Evolutionary conservation across 2,797 vertebrate genomes (phyloP).

Genomic region (Epinephelus coioides): DNA sequence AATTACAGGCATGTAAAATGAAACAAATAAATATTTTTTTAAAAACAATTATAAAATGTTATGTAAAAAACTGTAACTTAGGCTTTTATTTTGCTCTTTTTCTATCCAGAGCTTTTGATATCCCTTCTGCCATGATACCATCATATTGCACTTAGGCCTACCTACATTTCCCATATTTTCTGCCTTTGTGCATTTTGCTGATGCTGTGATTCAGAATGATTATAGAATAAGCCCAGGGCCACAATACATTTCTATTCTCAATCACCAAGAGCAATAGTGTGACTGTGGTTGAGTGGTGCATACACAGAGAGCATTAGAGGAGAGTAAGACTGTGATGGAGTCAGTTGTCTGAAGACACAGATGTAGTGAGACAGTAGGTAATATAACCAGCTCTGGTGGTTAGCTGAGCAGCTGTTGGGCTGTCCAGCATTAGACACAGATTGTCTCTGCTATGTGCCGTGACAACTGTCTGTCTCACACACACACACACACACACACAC

Average conservation of each 20-base stretch:
- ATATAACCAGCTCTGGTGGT: not conserved
- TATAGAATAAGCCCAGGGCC: not conserved
- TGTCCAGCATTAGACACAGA: constrained; percentile 5
- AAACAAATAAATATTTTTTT: too few species aligned
- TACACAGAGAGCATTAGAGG: too few species aligned
- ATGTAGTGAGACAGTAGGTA: not conserved
- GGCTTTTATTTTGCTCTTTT: not conserved
- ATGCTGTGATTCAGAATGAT: not conserved
- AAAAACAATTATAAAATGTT: not conserved
- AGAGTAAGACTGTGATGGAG: not conserved
- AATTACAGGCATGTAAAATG: too few species aligned
- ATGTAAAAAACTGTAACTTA: not conserved
- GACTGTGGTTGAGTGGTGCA: not conserved
- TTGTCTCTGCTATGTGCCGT: not conserved
- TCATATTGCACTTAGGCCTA: not conserved
- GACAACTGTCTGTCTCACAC: not conserved
- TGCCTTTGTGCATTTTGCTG: not conserved
- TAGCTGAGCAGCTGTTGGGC: constrained; percentile 28
- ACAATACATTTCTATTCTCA: not conserved
- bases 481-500: not conserved
- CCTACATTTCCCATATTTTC: too few species aligned
- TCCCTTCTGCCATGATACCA: not conserved
- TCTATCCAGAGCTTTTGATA: not conserved
- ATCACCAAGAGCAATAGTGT: not conserved
- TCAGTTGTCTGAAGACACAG: not conserved